Evolutionary conservation across 2,797 vertebrate species (phyloP), one percentile per base, ranked within the genome.

Genomic region (Siniperca scherzeri): DNA sequence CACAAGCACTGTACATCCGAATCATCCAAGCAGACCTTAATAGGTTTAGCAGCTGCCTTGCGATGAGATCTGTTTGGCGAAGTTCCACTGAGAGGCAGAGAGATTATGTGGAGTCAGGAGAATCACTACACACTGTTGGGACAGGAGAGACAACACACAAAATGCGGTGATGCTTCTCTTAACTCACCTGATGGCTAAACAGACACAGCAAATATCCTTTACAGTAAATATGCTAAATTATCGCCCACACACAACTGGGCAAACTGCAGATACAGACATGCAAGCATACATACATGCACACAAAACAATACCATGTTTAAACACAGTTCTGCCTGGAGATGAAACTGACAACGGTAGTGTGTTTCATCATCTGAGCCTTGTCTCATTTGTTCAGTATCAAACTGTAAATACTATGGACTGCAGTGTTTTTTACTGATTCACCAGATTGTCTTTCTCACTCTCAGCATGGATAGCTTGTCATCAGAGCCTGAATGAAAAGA

Each of bases 61-160:
- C 33, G 60, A 81, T 79, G 75, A 81, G 75, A 83, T 90, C 53
- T 70, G 68, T 82, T 92, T 93, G 83, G 84, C 88, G 79, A 57
- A 22, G 64, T 78, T 90, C 90, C 86, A 86, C 80, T n/a, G 83
- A 83, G 81, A 86, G 48, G 75, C 66, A 25, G 81, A 36, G 85
- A 83, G 79, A 89, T 93, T 89, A 84, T 88, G 91, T 87, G 13
- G 78, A 90, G 89, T 95, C 92, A 94, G 89, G 85, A 92, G 87
- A 91, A 85, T 88, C 62, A 44, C 79, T 77, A 7, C 74, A 72
- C 77, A 67, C 64, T 84, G 75, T 62, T 62, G 74, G 77, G 72
- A 87, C 67, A 66, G 61, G 65, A 83, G 53, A 88, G 86, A 75
- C 70, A 62, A 62, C 77, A 59, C 62, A 77, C 55, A 64, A 86